Conservation (phyloP, 2,888 invertebrate genomes). For the Cheilosia variabilis region DNA sequence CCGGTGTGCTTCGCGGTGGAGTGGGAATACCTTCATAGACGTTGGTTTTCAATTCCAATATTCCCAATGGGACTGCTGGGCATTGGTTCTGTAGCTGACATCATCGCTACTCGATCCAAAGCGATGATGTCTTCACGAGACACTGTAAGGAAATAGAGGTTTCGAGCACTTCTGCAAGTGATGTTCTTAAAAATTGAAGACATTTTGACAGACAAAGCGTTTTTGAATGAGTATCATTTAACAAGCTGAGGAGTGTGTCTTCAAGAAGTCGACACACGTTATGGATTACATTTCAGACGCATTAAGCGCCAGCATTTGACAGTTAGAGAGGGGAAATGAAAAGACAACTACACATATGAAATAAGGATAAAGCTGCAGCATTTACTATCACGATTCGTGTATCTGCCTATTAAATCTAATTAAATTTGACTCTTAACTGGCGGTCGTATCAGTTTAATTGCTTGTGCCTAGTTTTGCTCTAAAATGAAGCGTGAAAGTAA, state of each 20-base stretch:
- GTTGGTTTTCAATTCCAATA: constrained; percentile 31
- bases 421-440: no score
- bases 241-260: not conserved
- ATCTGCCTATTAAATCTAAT: no score
- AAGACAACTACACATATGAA: no score
- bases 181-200: not conserved
- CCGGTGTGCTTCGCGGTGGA: not conserved
- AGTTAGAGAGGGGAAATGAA: no score
- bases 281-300: no score
- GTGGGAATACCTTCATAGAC: constrained; percentile 14
- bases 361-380: no score
- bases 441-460: no score
- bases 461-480: no score
- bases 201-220: constrained; percentile 13
- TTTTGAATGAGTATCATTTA: not conserved
- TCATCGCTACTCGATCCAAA: constrained; percentile 41
- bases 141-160: not conserved
- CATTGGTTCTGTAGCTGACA: constrained; percentile 30
- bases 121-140: not conserved
- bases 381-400: no score
- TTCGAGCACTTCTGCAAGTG: not conserved
- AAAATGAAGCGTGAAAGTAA: no score
- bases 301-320: no score
- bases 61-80: constrained; percentile 18
- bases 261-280: not conserved